These are phyloP conservation scores for Asbolus verrucosus DNA, from an alignment of 1,140 invertebrate species.

Conservation along the genomic window DNA sequence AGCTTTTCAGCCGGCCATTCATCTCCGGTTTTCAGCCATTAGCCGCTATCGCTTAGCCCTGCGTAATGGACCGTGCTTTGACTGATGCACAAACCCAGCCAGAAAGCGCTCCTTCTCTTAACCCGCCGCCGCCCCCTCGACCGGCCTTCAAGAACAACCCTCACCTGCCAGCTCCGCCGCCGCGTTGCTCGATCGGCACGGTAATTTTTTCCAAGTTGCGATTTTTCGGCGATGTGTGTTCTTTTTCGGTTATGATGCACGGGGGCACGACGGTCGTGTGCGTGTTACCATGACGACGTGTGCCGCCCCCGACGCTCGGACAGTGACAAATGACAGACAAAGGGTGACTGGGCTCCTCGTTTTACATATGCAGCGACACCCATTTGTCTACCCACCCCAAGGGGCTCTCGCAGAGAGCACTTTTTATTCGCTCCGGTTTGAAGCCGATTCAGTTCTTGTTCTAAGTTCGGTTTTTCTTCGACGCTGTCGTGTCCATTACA, in stretches of 20 bases:
- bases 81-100: constrained; percentile 57
- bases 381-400: constrained; percentile 62
- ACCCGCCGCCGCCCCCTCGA: constrained; percentile 29
- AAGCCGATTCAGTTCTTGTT: constrained; percentile 35
- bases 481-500: constrained; percentile 10
- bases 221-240: constrained; percentile 14
- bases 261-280: constrained; percentile 44
- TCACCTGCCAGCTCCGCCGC: constrained; percentile 1
- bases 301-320: constrained; percentile 59
- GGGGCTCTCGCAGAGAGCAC: constrained; percentile 20
- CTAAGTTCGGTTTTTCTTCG: constrained; percentile 15
- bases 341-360: constrained; percentile 63
- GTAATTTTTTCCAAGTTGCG: constrained; percentile 5
- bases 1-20: constrained; percentile 62
- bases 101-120: constrained; percentile 43
- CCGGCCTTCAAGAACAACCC: constrained; percentile 41
- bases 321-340: constrained; percentile 64
- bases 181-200: not conserved
- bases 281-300: constrained; percentile 60
- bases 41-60: constrained; percentile 61
- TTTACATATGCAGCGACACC: constrained; percentile 65
- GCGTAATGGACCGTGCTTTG: constrained; percentile 62
- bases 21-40: constrained; percentile 62
- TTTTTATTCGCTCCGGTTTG: constrained; percentile 27
- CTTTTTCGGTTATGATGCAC: constrained; percentile 39